phyloP scores from a whole-genome alignment of 2,797 vertebrate genomes.

The Sebastes oblongus region DNA sequence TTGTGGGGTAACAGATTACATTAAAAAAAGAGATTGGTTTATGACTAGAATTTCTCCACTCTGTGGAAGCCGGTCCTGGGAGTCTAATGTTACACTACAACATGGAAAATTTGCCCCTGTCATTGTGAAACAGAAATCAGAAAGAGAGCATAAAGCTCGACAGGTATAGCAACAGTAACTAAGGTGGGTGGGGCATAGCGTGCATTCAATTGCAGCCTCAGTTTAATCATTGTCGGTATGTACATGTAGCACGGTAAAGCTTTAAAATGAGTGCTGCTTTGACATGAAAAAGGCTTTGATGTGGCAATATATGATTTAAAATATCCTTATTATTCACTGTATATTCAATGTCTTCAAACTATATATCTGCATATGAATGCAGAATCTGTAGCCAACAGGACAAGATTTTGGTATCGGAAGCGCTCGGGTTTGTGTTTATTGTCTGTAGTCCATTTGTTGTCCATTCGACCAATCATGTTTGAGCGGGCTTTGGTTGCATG shows the following conservation, averaged over 20 bases:
- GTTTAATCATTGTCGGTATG: neutral
- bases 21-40: too few species aligned
- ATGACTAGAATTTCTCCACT: too few species aligned
- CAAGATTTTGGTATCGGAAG: neutral
- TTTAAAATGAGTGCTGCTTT: neutral
- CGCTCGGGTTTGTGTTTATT: neutral
- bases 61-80: too few species aligned
- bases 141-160: neutral
- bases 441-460: neutral
- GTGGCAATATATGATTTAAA: neutral
- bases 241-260: neutral
- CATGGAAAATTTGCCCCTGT: neutral
- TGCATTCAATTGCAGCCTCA: neutral
- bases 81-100: neutral
- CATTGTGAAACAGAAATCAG: neutral
- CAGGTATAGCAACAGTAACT: too few species aligned
- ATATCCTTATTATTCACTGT: neutral
- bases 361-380: neutral
- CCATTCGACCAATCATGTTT: neutral
- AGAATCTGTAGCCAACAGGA: neutral
- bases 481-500: neutral
- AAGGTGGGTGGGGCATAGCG: neutral
- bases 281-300: neutral
- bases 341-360: neutral
- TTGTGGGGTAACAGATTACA: too few species aligned